Conservation (phyloP, 2,888 invertebrate genomes). For the Volucella zonaria region DNA sequence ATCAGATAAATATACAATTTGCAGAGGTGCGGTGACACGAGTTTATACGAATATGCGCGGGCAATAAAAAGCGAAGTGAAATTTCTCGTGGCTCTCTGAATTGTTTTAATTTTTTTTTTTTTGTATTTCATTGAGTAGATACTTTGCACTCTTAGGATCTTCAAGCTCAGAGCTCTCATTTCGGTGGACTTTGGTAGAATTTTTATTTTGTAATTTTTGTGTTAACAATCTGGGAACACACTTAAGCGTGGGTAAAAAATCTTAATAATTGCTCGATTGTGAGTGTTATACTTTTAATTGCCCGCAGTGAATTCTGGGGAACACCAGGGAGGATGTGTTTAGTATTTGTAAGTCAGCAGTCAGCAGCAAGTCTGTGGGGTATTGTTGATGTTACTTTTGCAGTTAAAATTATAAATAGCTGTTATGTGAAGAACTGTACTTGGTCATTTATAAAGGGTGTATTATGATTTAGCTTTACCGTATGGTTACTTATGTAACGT, state of each 20-base stretch:
- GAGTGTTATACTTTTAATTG: constrained; percentile 35
- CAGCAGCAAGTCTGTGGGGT: constrained; percentile 10
- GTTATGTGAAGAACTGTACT: not conserved
- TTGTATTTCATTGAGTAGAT: too few species aligned
- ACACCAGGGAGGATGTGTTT: not conserved
- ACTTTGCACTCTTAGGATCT: too few species aligned
- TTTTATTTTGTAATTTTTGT: not conserved
- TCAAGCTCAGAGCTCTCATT: too few species aligned
- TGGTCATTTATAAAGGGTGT: not conserved
- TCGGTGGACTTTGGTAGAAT: not conserved
- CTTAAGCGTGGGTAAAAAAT: constrained; percentile 25
- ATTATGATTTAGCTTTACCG: constrained; percentile 4
- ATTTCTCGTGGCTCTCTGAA: constrained; percentile 16
- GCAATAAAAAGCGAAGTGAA: constrained; percentile 20
- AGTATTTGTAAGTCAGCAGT: not conserved
- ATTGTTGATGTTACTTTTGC: not conserved
- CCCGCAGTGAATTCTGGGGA: not conserved
- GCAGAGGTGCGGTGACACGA: too few species aligned
- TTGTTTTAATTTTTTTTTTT: not conserved
- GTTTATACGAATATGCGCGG: too few species aligned
- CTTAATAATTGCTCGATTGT: not conserved
- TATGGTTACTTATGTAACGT: constrained; percentile 25
- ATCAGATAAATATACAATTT: too few species aligned
- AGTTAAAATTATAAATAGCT: constrained; percentile 32
- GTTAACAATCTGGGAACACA: constrained; percentile 34